Evolutionary conservation across 2,888 invertebrate species (phyloP), one percentile per base, ranked within the genome.

Genomic region (Micropterix aruncella): DNA sequence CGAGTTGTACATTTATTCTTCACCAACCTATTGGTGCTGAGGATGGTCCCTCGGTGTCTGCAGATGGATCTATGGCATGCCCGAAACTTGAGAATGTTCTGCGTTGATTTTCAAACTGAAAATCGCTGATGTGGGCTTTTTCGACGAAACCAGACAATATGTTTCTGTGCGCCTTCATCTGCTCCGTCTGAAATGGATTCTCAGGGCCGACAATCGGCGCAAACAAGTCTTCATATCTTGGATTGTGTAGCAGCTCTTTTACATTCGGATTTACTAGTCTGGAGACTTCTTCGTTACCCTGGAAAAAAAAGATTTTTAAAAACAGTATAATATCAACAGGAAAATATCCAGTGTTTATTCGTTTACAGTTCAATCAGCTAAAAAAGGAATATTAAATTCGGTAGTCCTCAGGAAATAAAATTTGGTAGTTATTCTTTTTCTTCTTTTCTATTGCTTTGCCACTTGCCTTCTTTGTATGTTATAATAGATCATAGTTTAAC

Each of bases 31-130:
- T n/a, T n/a, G n/a, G n/a, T n/a, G n/a, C n/a, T n/a, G 74, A 68
- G 0, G 65, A 70, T 47, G 63, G 64, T 0, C 57, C 60, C 39
- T 69, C 71, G 37, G 60, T 66, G 53, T 85, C 86, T 0, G 88
- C 81, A 0, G 93, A 87, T 0, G 97, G 97, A 69, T 97, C 96
- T 48, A 94, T 61, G 0, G 97, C 97, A 69, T 91, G 94, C 2
- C 95, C 95, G 58, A 86, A 95, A 59, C 93, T 94, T 36, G 84
- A 80, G 61, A 97, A 97, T 15, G 95, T 96, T 55, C 93, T 69
- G 46, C 96, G 74, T 59, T 97, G 95, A 60, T 90, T 92, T 63
- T 97, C 97, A 75, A 97, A 97, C 56, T 95, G 91, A 63, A 99
- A 99, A 54, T 90, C 88, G 64, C 88, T 96, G 42, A 99, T 81